phyloP scores from a whole-genome alignment of 2,888 invertebrate genomes.

The Pandemis corylana region DNA sequence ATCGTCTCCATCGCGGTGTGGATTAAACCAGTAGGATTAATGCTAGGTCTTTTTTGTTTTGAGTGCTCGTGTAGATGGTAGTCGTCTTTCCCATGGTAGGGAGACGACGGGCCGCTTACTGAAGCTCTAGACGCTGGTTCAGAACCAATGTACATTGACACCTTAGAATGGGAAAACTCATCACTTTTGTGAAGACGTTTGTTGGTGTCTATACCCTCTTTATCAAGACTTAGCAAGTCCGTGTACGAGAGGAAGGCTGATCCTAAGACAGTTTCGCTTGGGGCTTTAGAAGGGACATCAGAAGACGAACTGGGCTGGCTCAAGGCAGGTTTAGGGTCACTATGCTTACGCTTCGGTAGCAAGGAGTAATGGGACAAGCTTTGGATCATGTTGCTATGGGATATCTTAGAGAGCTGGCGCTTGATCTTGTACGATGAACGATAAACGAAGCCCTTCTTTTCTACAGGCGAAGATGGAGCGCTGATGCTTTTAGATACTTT shows the following conservation, averaged over 20 bases:
- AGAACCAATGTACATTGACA: conserved; percentile 80
- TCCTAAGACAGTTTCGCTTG: conserved; percentile 82
- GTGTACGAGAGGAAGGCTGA: conserved; percentile 81
- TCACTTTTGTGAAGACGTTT: conserved; percentile 69
- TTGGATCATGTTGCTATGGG: conserved; percentile 78
- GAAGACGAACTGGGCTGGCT: conserved; percentile 74
- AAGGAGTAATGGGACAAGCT: conserved; percentile 78
- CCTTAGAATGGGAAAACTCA: conserved; percentile 63
- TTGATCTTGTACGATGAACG: conserved; percentile 76
- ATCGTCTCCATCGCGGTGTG: conserved; percentile 85
- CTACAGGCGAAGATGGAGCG: conserved; percentile 77
- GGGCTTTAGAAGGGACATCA: conserved; percentile 71
- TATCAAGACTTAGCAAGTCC: conserved; percentile 72
- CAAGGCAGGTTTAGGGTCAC: conserved; percentile 59
- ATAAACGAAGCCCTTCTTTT: conserved; percentile 74
- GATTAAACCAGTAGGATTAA: conserved; percentile 73
- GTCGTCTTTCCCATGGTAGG: conserved; percentile 57
- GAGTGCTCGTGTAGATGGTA: conserved; percentile 54
- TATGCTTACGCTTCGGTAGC: conserved; percentile 72
- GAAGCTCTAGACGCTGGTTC: conserved; percentile 76
- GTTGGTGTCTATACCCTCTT: conserved; percentile 60
- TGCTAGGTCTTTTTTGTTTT: conserved; percentile 56
- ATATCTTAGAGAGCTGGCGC: conserved; percentile 72
- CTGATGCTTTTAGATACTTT: conserved; percentile 73
- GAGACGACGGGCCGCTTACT: conserved; percentile 65